Evolutionary conservation across 2,113 vertebrate species (phyloP).

Genomic region (Apistogramma diplotaenia): DNA sequence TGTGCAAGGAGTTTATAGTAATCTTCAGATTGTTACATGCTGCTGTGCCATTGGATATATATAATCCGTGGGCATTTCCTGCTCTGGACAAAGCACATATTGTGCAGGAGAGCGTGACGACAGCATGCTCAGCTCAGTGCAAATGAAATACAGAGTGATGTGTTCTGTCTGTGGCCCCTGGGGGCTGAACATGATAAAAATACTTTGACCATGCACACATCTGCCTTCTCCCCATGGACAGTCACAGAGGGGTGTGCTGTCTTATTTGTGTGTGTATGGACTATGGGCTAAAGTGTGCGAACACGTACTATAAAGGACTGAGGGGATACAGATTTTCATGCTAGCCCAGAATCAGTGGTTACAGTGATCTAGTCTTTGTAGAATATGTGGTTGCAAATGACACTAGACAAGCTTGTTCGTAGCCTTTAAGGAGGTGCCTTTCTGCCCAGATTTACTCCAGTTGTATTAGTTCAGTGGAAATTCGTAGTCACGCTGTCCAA

Average conservation of each 20-base stretch:
- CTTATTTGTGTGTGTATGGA: slow-evolving; percentile 1
- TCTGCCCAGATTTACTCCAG: background rate
- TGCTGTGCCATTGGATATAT: slow-evolving; percentile 37
- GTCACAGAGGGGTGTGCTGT: slow-evolving; percentile 27
- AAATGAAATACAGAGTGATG: slow-evolving; percentile 45
- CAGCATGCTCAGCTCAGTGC: slow-evolving; percentile 39
- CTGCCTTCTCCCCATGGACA: slow-evolving; percentile 24
- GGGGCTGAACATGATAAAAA: slow-evolving; percentile 53
- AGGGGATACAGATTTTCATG: background rate
- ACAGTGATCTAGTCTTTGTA: slow-evolving; percentile 17
- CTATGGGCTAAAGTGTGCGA: background rate
- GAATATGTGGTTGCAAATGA: background rate
- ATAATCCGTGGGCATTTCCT: slow-evolving; percentile 59
- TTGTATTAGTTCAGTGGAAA: slow-evolving; percentile 22
- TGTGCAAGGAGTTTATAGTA: slow-evolving; percentile 47
- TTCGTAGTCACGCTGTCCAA: background rate
- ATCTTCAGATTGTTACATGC: slow-evolving; percentile 51
- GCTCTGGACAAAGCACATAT: slow-evolving; percentile 57
- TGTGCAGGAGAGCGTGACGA: slow-evolving; percentile 56
- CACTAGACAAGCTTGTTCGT: background rate
- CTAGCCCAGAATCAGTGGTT: background rate
- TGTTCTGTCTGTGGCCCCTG: slow-evolving; percentile 21
- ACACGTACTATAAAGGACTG: background rate
- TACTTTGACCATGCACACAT: slow-evolving; percentile 40
- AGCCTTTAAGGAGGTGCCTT: background rate